Base-by-base conservation (phyloP, 2,113 vertebrate species). In the Polypterus senegalus region DNA sequence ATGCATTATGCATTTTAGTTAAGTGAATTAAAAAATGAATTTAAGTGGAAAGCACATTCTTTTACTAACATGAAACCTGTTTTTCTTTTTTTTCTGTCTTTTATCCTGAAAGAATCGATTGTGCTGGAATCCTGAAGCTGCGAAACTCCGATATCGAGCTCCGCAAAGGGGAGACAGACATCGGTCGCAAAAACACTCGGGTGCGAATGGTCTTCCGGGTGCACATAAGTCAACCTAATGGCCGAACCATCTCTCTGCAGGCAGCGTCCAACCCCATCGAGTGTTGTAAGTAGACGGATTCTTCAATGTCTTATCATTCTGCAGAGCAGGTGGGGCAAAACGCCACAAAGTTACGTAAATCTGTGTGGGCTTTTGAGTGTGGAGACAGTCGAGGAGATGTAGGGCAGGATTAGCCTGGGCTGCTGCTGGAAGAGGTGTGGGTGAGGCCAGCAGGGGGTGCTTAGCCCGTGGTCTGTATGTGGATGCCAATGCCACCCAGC, bases 121-220 rank as follows among this genome's bases (percentile, higher is more conserved):
- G 94, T 27, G 94, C 94, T 1, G 94, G 94, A 45, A 97, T 97
- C 67, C 74, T 97, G 61, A 97, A 97, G 74, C 87, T 97, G 61
- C 83, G 94, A 5, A 97, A 97, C 72, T 97, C 94, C 0, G 94
- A 97, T 74, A 97, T 97, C 0, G 94, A 97, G 71, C 88, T 97
- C 61, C 89, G 94, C 60, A 97, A 97, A 75, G 94, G 94, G 1
- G 93, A 97, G 75, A 97, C 94, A 0, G 94, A 97, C 81, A 96
- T 97, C 0, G 94, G 94, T 5, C 80, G 94, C 47, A 97, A 97
- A 80, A 97, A 97, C 80, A 97, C 94, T 0, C 83, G 94, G 0
- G 93, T 97, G 66, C 72, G 92, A 63, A 76, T 97, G 78, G 94
- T 97, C 66, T 97, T 97, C 72, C 90, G 94, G 0, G 89, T 94